Percentiles rank a stretch among this genome's conserved stretches.
phyloP scores from a whole-genome alignment of 2,797 vertebrate genomes.

The Squalus acanthias region DNA sequence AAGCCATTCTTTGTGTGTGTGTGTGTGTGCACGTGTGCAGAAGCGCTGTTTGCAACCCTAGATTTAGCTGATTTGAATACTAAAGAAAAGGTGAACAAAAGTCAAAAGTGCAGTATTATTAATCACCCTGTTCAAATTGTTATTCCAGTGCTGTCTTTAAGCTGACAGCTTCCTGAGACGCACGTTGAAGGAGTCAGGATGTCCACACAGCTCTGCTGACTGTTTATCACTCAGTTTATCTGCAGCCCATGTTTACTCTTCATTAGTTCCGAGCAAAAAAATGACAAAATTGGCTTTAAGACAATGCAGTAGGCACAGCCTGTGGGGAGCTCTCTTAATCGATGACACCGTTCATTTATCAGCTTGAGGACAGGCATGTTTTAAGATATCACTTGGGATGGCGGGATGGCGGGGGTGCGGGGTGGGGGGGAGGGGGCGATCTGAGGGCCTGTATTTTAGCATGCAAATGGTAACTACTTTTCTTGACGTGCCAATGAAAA shows the following conservation, averaged over 20 bases:
- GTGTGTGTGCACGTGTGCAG: not conserved
- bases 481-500: constrained; percentile 47
- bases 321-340: constrained; percentile 45
- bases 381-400: not conserved
- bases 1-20: not conserved
- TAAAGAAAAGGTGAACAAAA: constrained; percentile 61
- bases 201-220: constrained; percentile 48
- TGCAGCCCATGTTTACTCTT: constrained; percentile 56
- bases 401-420: too few species aligned
- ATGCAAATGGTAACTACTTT: constrained; percentile 44
- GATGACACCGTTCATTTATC: constrained; percentile 47
- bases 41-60: constrained; percentile 35
- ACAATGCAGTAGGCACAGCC: constrained; percentile 34
- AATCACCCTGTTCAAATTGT: constrained; percentile 71
- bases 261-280: constrained; percentile 56
- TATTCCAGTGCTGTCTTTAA: constrained; percentile 49
- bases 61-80: constrained; percentile 60
- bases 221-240: constrained; percentile 68
- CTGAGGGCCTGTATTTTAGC: constrained; percentile 44
- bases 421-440: constrained; percentile 38
- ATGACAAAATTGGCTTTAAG: constrained; percentile 49
- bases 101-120: constrained; percentile 74
- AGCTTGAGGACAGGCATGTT: constrained; percentile 44
- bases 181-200: constrained; percentile 49
- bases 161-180: constrained; percentile 46